phyloP scores from a whole-genome alignment of 2,888 invertebrate species.

The Digitonthophagus gazella region DNA sequence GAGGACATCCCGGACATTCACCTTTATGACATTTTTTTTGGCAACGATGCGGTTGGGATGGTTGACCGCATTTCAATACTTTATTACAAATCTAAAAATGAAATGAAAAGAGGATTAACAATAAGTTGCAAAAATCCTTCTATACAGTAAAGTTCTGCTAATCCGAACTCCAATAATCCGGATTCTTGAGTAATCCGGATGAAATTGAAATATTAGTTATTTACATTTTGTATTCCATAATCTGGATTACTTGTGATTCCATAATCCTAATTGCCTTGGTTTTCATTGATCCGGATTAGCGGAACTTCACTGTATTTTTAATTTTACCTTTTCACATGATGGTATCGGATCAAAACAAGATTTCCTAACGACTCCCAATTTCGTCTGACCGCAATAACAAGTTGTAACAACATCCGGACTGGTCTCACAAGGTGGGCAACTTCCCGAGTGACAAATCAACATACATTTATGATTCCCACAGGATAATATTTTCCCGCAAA shows the following conservation, averaged over 20 bases:
- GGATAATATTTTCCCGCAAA: slow-evolving; percentile 59
- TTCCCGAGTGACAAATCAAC: slow-evolving; percentile 65
- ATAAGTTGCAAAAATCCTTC: too few species aligned
- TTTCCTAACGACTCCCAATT: slow-evolving; percentile 53
- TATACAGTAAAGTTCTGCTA: too few species aligned
- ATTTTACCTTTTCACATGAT: slow-evolving; percentile 65
- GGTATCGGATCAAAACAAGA: slow-evolving; percentile 81
- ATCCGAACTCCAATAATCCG: too few species aligned
- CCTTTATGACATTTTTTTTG: slow-evolving; percentile 67
- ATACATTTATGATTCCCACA: slow-evolving; percentile 73
- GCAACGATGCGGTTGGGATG: slow-evolving; percentile 66
- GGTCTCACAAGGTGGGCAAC: slow-evolving; percentile 64
- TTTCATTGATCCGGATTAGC: too few species aligned
- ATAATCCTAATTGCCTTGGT: too few species aligned
- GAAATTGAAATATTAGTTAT: not conserved
- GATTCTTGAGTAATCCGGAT: not conserved
- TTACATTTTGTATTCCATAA: too few species aligned
- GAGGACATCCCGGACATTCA: slow-evolving; percentile 74
- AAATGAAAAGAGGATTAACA: slow-evolving; percentile 25
- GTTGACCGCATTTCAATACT: slow-evolving; percentile 66
- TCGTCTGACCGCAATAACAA: slow-evolving; percentile 76
- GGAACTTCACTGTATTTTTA: too few species aligned
- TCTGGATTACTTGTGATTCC: too few species aligned
- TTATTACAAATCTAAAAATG: slow-evolving; percentile 58
- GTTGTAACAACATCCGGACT: slow-evolving; percentile 61